Evolutionary conservation across 2,113 vertebrate genomes (phyloP).

Genomic region (Rhagologus leucostigma): DNA sequence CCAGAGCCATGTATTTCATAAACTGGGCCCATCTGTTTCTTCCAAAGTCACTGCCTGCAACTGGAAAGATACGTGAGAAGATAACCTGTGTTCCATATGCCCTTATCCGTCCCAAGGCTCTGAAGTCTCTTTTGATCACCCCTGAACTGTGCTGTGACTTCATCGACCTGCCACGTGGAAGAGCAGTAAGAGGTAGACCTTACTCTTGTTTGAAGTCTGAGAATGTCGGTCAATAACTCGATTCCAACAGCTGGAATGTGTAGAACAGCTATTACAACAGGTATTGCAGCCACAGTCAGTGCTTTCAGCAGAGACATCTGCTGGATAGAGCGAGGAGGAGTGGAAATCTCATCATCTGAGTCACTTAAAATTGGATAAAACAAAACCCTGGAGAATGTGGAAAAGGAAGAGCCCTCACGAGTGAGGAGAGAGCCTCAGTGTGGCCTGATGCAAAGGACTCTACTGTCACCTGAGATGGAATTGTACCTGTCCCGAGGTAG

Average conservation of each 20-base stretch:
- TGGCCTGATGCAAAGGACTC: not conserved
- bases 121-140: not conserved
- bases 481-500: not conserved
- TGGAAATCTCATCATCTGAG: not conserved
- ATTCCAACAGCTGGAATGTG: not conserved
- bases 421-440: not conserved
- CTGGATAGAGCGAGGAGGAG: not conserved
- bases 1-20: not conserved
- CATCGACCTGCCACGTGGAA: accelerated
- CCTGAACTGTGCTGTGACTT: not conserved
- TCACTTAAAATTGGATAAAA: not conserved
- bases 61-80: not conserved
- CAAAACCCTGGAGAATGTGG: not conserved
- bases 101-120: not conserved
- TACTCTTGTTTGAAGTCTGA: not conserved
- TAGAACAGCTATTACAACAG: not conserved
- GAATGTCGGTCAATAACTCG: not conserved
- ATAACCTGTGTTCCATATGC: not conserved
- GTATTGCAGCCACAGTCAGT: not conserved
- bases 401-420: not conserved
- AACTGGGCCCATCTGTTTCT: not conserved
- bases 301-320: not conserved
- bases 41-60: not conserved
- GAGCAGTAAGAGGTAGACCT: not conserved
- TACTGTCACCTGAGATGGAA: not conserved